These are phyloP conservation scores for Bubo bubo DNA, from an alignment of 2,113 vertebrate genomes.

Conservation along the genomic window DNA sequence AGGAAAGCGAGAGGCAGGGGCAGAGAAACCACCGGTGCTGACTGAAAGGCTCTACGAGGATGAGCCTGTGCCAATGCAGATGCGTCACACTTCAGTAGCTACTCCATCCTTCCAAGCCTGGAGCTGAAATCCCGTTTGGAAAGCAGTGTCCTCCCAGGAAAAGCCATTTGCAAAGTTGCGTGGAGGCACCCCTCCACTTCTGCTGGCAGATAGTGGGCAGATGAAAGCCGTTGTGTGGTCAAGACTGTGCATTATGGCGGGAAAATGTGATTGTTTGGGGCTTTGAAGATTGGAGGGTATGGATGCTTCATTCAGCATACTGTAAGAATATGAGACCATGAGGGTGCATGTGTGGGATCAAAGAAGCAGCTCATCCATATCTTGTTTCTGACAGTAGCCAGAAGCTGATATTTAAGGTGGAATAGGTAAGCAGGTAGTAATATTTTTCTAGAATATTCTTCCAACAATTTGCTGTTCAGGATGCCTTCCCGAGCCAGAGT, in stretches of 20 bases:
- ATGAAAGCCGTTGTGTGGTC: accelerated
- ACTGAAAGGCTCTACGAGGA: background rate
- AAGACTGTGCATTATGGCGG: background rate
- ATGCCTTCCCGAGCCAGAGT: background rate
- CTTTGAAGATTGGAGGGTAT: background rate
- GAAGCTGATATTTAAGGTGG: background rate
- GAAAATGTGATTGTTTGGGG: background rate
- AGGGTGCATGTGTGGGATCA: background rate
- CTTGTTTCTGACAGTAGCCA: background rate
- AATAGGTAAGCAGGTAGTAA: background rate
- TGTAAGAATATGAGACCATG: background rate
- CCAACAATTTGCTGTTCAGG: background rate
- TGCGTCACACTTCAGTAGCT: background rate
- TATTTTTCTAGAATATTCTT: background rate
- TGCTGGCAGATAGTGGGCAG: no score
- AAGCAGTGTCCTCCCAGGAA: background rate
- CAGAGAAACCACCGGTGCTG: background rate
- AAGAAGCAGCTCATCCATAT: background rate
- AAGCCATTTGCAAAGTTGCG: background rate
- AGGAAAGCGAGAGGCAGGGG: background rate
- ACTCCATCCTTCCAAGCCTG: background rate
- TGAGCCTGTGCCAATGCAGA: background rate
- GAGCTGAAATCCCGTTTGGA: background rate
- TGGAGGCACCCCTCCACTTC: background rate
- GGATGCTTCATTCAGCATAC: background rate